Percentiles rank a stretch among this genome's conserved stretches.
phyloP scores from a whole-genome alignment of 2,113 vertebrate genomes.

The Prolemur simus region DNA sequence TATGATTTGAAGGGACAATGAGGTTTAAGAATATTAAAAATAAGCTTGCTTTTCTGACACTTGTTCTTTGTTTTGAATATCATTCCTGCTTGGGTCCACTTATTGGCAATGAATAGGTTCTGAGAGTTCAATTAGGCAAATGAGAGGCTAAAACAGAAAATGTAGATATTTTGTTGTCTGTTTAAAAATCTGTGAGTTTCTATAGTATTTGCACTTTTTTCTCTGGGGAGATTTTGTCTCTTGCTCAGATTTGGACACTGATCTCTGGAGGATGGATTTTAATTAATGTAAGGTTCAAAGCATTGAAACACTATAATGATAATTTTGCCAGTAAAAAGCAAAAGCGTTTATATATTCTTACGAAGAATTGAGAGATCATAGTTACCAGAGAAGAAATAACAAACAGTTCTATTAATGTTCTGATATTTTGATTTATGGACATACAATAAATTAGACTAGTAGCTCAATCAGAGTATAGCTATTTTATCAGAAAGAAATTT shows the following conservation, averaged over 20 bases:
- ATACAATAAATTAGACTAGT: background rate
- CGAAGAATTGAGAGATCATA: constrained; percentile 16
- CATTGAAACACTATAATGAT: background rate
- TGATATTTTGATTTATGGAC: constrained; percentile 22
- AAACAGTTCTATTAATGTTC: background rate
- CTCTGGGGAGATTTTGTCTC: background rate
- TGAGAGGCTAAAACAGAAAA: background rate
- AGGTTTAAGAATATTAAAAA: constrained; percentile 8
- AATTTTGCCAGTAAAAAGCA: background rate
- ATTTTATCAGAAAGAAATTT: constrained; percentile 16
- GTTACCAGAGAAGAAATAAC: constrained; percentile 3
- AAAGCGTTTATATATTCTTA: background rate
- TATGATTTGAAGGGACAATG: background rate
- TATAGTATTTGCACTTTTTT: background rate
- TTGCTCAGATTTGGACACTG: background rate
- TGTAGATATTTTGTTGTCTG: background rate
- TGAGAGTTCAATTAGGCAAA: background rate
- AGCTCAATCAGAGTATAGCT: background rate
- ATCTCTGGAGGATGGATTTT: background rate
- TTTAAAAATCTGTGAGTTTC: background rate
- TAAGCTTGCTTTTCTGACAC: constrained; percentile 14
- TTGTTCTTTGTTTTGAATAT: constrained; percentile 10
- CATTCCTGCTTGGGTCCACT: background rate
- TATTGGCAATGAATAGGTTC: background rate
- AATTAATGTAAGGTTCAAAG: background rate